Conservation (phyloP, 2,797 vertebrate genomes). For the Sebastes glaucus region DNA sequence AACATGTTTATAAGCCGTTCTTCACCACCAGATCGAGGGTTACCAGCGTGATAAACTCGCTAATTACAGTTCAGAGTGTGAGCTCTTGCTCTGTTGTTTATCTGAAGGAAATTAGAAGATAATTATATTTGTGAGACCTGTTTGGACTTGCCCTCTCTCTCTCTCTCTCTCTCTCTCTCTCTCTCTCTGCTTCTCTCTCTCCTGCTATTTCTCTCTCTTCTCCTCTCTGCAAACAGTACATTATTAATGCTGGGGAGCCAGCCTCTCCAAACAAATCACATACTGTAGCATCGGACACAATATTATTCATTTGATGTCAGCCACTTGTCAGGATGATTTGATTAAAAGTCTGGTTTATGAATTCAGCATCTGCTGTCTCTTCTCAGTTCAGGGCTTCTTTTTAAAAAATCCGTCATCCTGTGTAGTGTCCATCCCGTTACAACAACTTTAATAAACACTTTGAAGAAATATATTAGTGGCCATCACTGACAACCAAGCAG, state of each 20-base stretch:
- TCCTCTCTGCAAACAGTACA: constrained; percentile 32
- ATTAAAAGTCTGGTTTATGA: constrained; percentile 68
- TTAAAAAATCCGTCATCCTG: constrained; percentile 33
- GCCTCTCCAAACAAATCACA: constrained; percentile 56
- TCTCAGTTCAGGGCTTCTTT: not conserved
- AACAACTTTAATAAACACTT: constrained; percentile 11
- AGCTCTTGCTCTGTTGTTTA: constrained; percentile 56
- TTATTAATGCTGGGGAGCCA: constrained; percentile 55
- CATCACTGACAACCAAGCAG: not conserved
- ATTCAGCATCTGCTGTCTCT: constrained; percentile 60
- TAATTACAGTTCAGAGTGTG: constrained; percentile 58
- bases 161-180: constrained; percentile 12
- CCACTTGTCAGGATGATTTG: constrained; percentile 73
- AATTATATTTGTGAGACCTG: constrained; percentile 66
- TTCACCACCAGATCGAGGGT: not conserved
- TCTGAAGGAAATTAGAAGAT: constrained; percentile 62
- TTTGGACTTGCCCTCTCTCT: constrained; percentile 37
- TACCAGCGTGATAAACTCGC: constrained; percentile 22
- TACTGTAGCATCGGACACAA: constrained; percentile 42
- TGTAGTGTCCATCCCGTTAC: not conserved
- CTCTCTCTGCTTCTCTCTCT: not conserved
- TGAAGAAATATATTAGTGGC: not conserved
- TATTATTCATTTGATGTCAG: constrained; percentile 65
- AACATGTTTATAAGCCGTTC: constrained; percentile 4
- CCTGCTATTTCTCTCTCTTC: not conserved